Conservation (phyloP, 2,888 invertebrate species). For the Epistrophe grossulariae region DNA sequence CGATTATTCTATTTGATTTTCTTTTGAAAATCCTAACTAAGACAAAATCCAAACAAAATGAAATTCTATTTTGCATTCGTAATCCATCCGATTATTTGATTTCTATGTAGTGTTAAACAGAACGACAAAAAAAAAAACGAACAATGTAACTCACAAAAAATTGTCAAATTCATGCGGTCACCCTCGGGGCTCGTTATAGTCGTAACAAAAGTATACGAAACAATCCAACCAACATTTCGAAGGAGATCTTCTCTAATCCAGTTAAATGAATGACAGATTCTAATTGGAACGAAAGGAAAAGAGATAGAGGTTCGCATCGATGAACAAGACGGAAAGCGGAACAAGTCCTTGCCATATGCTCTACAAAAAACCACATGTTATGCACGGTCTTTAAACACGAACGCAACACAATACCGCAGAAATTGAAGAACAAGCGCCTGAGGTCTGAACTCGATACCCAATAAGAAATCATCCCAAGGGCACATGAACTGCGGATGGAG, state of each 20-base stretch:
- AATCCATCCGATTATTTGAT: constrained; percentile 64
- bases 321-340: constrained; percentile 63
- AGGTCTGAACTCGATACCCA: constrained; percentile 71
- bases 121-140: constrained; percentile 37
- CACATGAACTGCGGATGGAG: constrained; percentile 1
- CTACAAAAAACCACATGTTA: constrained; percentile 84
- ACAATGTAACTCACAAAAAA: constrained; percentile 52
- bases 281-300: constrained; percentile 80
- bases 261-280: constrained; percentile 83
- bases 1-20: constrained; percentile 17
- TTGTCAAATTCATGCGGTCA: constrained; percentile 48
- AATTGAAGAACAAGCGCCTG: constrained; percentile 75
- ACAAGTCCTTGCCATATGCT: constrained; percentile 84
- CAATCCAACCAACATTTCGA: constrained; percentile 30
- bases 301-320: constrained; percentile 31
- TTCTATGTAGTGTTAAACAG: not conserved
- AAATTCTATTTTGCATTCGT: constrained; percentile 54
- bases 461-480: constrained; percentile 69
- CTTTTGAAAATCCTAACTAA: not conserved
- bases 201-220: constrained; percentile 24
- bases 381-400: constrained; percentile 83
- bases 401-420: constrained; percentile 77
- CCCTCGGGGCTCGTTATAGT: constrained; percentile 51
- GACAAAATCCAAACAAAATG: constrained; percentile 29
- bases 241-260: constrained; percentile 80